Evolutionary conservation across 2,113 vertebrate genomes (phyloP), one percentile per base, ranked within the genome.

Genomic region (Planiliza haematocheilus): DNA sequence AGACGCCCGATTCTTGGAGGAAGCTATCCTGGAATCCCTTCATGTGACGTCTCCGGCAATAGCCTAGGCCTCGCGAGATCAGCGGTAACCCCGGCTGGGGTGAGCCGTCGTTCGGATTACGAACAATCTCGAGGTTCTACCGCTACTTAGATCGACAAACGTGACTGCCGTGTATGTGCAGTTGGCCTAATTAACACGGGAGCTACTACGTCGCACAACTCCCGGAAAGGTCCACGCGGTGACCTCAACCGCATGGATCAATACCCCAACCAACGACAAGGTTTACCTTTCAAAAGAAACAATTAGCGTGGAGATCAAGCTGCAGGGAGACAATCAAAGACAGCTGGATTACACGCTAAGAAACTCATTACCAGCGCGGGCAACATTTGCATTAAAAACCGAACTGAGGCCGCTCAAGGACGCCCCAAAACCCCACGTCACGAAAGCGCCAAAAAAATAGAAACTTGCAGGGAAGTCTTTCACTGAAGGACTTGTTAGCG

Each of bases 241-340:
- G 67, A 90, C 49, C 79, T 79, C 36, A 46, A 17, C 24, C 52
- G 4, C 20, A 21, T 64, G 48, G 73, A 85, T 84, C 81, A 78
- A 87, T 82, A 83, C 61, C 74, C 62, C 60, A 77, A 79, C 60
- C 73, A 79, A 60, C 7, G 43, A 48, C 0, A 21, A 74, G 49
- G 67, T 81, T 64, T 57, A 72, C 52, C 36, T 65, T 77, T 70
- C 37, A 61, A 64, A 83, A 62, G 41, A 70, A 77, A 79, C 69
- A 46, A 82, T 64, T 59, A 74, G 12, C 20, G 48, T 34, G 49
- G 48, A 49, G 65, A 36, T 49, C n/a, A 34, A 45, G 41, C 46
- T 30, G 56, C 18, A 46, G 6, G 21, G 21, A 70, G 73, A 63
- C 17, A 48, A 62, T 64, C 59, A 57, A 46, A 76, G 12, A 58